phyloP scores from a whole-genome alignment of 2,113 vertebrate genomes.

The Leucopsar rothschildi region DNA sequence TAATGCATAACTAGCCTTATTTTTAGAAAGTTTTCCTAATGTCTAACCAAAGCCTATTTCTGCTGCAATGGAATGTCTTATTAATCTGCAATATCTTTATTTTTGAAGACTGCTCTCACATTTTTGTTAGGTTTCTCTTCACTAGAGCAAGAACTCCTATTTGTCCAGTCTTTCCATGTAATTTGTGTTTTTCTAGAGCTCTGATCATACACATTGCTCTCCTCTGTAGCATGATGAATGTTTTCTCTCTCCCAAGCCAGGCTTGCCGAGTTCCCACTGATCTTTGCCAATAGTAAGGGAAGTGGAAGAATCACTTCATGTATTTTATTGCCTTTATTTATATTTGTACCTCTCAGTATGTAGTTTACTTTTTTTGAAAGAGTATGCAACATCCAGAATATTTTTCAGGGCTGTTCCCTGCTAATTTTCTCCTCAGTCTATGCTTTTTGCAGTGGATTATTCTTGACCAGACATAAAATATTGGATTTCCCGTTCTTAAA shows the following conservation, averaged over 20 bases:
- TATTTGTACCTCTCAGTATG: neutral
- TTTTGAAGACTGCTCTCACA: neutral
- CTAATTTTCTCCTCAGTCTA: neutral
- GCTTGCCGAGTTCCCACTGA: neutral
- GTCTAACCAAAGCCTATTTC: slow-evolving; percentile 20
- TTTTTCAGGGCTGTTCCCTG: neutral
- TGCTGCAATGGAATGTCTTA: slow-evolving; percentile 5
- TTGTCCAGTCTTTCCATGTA: neutral
- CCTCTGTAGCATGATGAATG: neutral
- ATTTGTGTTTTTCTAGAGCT: neutral
- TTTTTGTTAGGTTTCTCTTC: neutral
- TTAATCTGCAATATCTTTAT: slow-evolving; percentile 2
- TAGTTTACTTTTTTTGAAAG: neutral
- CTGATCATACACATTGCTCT: neutral
- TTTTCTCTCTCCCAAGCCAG: neutral
- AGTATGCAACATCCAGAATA: neutral
- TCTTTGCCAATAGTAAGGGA: neutral
- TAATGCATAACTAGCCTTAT: slow-evolving; percentile 1
- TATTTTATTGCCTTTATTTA: neutral
- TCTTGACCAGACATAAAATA: neutral
- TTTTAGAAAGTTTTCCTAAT: slow-evolving; percentile 38
- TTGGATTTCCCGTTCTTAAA: neutral
- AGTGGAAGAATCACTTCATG: neutral
- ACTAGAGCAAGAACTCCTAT: neutral
- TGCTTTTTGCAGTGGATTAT: neutral